Base-by-base conservation (phyloP, 2,113 vertebrate species). In the Scortum barcoo region DNA sequence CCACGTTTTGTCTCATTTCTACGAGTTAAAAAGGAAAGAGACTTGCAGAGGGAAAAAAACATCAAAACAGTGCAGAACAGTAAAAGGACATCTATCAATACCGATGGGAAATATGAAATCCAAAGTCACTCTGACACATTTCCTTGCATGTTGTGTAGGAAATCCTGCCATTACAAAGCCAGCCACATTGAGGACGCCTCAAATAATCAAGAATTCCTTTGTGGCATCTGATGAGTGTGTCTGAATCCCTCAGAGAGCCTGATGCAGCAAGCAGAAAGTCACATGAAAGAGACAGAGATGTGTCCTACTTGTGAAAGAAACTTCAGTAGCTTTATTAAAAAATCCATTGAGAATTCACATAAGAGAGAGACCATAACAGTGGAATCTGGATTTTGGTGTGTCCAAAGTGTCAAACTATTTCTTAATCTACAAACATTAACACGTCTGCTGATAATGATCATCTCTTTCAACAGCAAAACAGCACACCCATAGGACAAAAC, bases 241-340 rank as follows among this genome's bases (percentile, higher is more conserved):
- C 7, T 28, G 46, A 67, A 72, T 24, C 51, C 46, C 42, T 60
- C 44, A 36, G 20, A 73, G 54, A 22, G 60, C 16, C 42, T 2
- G 9, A n/a, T 42, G n/a, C 61, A 26, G 24, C 17, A 30, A 24
- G 10, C 11, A 30, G 9, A 66, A 53, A 82, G 30, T 61, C 53
- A 68, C 24, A 68, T 60, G n/a, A 69, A 33, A 67, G 16, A 66
- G 16, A 53, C 2, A 40, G 12, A 12, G 44, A 38, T 1, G 19
- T 58, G 50, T 50, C 50, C 62, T 72, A 53, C 36, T 83, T 72
- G 51, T 58, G 46, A 22, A 26, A 58, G 4, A 60, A 68, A 72
- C 57, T 40, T 56, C 8, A 48, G 66, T 46, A 48, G 26, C 48
- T 69, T 22, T 20, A 61, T 83, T 63, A 40, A 38, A 57, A 66